Evolutionary conservation across 2,888 invertebrate species (phyloP), one percentile per base, ranked within the genome.

Genomic region (Brachypterus glaber): DNA sequence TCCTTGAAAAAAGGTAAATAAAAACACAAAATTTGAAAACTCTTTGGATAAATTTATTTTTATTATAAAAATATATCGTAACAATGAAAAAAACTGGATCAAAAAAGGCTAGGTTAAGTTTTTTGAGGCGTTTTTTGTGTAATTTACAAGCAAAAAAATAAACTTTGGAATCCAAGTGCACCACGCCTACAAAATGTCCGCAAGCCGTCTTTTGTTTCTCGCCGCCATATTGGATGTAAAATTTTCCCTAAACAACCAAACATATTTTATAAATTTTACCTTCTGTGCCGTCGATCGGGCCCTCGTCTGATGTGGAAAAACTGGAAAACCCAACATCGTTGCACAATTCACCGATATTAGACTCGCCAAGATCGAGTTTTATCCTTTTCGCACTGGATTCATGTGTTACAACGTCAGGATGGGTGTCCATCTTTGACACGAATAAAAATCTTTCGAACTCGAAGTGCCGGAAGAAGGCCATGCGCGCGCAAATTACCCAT

Each of bases 351-450:
- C 61, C 57, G 43, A 48, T 49, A 56, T 57, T 56, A 44, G 58
- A 49, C 45, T 52, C 60, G 49, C 51, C 50, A 45, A 54, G 33
- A 53, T 64, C 64, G 42, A 63, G 57, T 63, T 64, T 65, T 41
- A 60, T 55, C 47, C 65, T 54, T 58, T 66, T 66, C 50, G 62
- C 61, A 54, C 58, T 47, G 52, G 63, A 64, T 63, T 60, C 64
- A 58, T 63, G 61, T 62, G 63, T 62, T 52, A 55, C 54, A 52
- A 60, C 61, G 56, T 63, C 63, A 57, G 59, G 58, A 58, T 58
- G 56, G 60, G 65, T 60, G 59, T 65, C 65, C 66, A 66, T 66
- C 55, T 65, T 66, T 62, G 63, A 65, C 65, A 66, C 64, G 63
- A 64, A 63, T 62, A 59, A 60, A 56, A 55, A 42, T 39, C 26